Evolutionary conservation across 2,113 vertebrate species (phyloP).

Genomic region (Rhabdomys dilectus): DNA sequence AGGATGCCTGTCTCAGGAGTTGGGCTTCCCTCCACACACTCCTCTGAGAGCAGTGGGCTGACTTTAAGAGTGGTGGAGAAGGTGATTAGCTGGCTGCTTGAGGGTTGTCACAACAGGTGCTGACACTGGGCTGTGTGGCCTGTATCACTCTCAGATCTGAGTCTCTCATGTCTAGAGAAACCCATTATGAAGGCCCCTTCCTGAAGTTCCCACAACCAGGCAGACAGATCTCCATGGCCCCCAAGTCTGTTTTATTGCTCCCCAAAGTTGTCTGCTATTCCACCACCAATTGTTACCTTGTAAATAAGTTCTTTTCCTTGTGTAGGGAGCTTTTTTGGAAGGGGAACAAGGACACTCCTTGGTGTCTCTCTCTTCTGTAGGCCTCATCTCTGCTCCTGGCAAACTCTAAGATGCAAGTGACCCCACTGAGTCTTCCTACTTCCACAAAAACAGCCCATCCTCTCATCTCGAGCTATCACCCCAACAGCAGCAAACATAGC

Average conservation of each 20-base stretch:
- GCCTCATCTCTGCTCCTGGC: not conserved
- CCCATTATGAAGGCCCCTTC: not conserved
- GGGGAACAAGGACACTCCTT: not conserved
- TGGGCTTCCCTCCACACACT: not conserved
- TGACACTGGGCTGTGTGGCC: not conserved
- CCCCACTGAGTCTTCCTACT: not conserved
- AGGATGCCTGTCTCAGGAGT: not conserved
- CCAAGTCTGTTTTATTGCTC: not conserved
- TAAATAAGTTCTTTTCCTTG: not conserved
- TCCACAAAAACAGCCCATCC: no score
- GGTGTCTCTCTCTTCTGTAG: not conserved
- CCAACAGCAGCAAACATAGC: not conserved
- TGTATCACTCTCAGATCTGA: not conserved
- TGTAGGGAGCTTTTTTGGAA: not conserved
- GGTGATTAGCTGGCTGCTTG: not conserved
- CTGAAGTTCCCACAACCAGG: not conserved
- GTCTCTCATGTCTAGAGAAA: not conserved
- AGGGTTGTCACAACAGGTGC: not conserved
- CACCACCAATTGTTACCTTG: not conserved
- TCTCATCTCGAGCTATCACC: not conserved
- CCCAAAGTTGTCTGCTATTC: not conserved
- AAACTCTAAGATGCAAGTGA: not conserved
- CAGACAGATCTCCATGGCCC: not conserved
- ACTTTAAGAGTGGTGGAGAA: not conserved
- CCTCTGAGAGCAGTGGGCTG: not conserved